These are phyloP conservation scores for Mimachlamys varia DNA, from an alignment of 2,888 invertebrate genomes.

Conservation along the genomic window DNA sequence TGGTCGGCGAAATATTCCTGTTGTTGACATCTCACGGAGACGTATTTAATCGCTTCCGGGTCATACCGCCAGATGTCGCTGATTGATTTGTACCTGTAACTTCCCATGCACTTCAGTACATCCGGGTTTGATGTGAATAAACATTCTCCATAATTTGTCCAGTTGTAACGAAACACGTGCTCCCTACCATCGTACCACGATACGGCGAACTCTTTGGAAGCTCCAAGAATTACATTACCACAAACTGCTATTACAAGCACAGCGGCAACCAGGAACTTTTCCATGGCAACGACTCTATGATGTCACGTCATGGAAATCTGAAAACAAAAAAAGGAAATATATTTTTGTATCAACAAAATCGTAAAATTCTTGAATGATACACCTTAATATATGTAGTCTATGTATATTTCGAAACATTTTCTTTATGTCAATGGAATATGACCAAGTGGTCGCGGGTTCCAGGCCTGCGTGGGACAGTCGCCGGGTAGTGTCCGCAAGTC, in stretches of 20 bases:
- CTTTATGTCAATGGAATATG: no score
- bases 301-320: background rate
- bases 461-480: no score
- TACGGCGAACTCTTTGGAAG: conserved; percentile 17
- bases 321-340: background rate
- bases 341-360: no score
- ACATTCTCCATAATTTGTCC: conserved; percentile 43
- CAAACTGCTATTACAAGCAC: background rate
- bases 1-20: conserved; percentile 46
- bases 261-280: background rate
- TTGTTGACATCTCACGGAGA: conserved; percentile 47
- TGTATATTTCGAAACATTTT: no score
- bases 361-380: no score
- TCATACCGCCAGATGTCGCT: conserved; percentile 44
- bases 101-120: conserved; percentile 47
- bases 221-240: background rate
- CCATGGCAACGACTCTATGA: background rate
- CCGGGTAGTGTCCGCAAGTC: no score
- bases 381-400: no score
- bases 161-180: conserved; percentile 37
- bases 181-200: conserved; percentile 39
- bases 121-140: conserved; percentile 37
- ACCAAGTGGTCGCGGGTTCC: no score
- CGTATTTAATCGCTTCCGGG: conserved; percentile 40
- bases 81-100: conserved; percentile 44